Evolutionary conservation across 2,888 invertebrate species (phyloP), one percentile per base, ranked within the genome.

Genomic region (Meandrusa payeni): DNA sequence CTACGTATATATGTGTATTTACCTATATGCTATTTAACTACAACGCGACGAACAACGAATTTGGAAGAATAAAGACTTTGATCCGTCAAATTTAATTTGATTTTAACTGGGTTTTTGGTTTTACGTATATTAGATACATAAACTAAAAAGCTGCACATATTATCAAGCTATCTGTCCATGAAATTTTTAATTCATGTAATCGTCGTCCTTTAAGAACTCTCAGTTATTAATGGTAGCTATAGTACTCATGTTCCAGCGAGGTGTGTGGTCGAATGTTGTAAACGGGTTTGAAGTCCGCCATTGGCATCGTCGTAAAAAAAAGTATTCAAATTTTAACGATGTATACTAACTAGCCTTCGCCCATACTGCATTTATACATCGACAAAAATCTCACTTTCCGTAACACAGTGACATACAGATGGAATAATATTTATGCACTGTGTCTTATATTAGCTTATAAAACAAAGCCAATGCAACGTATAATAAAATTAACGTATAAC

Each of bases 251-350:
- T 17, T 31, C 17, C 24, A 48, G 50, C 61, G 57, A 59, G 59
- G 62, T 66, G 66, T 66, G 67, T 64, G 67, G 64, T 59, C 63
- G 46, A 27, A 32, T 39, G 57, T 52, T 51, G 58, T 55, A 61
- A 78, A 80, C 83, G 65, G 77, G 83, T 80, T 80, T 61, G 51
- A 52, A 55, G 54, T 46, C 51, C 53, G 42, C 41, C 47, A 52
- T 42, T 40, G 49, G 58, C 63, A 58, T 47, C 45, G 50, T 61
- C 55, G 64, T 60, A 71, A 77, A 78, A n/a, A n/a, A 78, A 76
- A 64, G 52, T 66, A 76, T 75, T 78, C 69, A 76, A 75, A 74
- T 60, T 71, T 81, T 76, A 71, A 80, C 72, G 72, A 75, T 58
- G 50, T 51, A 37, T 59, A 54, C 64, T 70, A 73, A 73, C 69